Conservation (phyloP, 1,140 invertebrate genomes). For the Chelonus insularis region DNA sequence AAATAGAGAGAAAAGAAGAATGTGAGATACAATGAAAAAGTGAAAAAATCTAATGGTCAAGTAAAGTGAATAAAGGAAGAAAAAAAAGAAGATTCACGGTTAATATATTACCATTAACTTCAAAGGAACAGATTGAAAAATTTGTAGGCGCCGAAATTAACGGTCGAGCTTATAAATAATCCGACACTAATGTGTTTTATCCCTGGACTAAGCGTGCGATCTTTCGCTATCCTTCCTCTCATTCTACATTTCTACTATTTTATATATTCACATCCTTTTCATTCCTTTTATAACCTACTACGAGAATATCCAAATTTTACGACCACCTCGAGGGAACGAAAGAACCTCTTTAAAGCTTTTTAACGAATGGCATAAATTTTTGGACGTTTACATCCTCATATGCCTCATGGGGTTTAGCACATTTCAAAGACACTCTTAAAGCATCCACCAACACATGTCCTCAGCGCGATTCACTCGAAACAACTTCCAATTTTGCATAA, state of each 20-base stretch:
- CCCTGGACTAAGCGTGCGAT: conserved; percentile 32
- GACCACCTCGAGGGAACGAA: not conserved
- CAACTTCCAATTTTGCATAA: too few species aligned
- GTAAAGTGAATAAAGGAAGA: not conserved
- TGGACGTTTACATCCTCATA: too few species aligned
- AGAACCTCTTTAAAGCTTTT: too few species aligned
- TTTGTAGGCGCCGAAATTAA: conserved; percentile 46
- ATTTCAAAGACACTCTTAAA: too few species aligned
- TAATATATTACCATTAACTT: conserved; percentile 46
- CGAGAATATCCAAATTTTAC: not conserved
- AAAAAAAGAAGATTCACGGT: conserved; percentile 13
- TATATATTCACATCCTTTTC: not conserved
- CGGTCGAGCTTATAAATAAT: conserved; percentile 47
- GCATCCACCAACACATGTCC: too few species aligned
- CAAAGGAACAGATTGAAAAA: conserved; percentile 41
- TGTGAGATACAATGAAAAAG: not conserved
- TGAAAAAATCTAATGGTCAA: not conserved
- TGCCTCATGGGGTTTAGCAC: too few species aligned
- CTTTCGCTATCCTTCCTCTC: conserved; percentile 9
- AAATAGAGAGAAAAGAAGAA: conserved; percentile 2
- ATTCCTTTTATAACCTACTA: conserved; percentile 15
- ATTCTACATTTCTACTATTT: not conserved
- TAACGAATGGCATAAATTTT: too few species aligned
- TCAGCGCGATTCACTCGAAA: too few species aligned
- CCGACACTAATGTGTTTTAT: conserved; percentile 50